phyloP scores from a whole-genome alignment of 2,888 invertebrate species.

The Nowickia ferox region DNA sequence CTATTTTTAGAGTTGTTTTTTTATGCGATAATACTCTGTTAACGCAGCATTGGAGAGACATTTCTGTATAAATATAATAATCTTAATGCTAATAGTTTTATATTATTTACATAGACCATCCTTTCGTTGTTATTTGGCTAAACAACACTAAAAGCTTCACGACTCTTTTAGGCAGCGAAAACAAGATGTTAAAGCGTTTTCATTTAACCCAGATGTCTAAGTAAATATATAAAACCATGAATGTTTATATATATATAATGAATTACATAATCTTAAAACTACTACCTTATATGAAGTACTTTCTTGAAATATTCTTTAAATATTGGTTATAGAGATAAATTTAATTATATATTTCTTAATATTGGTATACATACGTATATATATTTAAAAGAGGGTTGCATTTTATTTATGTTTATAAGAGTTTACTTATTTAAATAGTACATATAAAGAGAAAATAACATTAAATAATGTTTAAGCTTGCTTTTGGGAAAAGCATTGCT shows the following conservation, averaged over 20 bases:
- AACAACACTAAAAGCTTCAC: conserved; percentile 44
- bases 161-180: conserved; percentile 49
- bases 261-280: conserved; percentile 28
- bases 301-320: conserved; percentile 13
- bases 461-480: neutral
- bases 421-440: neutral
- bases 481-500: neutral
- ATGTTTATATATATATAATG: neutral
- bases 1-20: neutral
- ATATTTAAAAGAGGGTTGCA: conserved; percentile 1
- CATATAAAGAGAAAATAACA: neutral
- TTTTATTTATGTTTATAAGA: conserved; percentile 10
- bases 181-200: conserved; percentile 54
- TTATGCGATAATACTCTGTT: conserved; percentile 18
- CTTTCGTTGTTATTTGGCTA: conserved; percentile 51
- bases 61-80: conserved; percentile 42
- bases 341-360: conserved; percentile 26
- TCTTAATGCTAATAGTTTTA: conserved; percentile 53
- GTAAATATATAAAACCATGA: conserved; percentile 48
- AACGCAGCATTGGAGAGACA: conserved; percentile 50
- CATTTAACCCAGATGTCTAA: conserved; percentile 59
- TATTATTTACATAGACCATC: conserved; percentile 45
- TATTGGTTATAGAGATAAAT: conserved; percentile 22
- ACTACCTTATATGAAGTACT: conserved; percentile 35
- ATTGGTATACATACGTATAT: conserved; percentile 11